Evolutionary conservation across 2,797 vertebrate genomes (phyloP).

Genomic region (Trachurus trachurus): DNA sequence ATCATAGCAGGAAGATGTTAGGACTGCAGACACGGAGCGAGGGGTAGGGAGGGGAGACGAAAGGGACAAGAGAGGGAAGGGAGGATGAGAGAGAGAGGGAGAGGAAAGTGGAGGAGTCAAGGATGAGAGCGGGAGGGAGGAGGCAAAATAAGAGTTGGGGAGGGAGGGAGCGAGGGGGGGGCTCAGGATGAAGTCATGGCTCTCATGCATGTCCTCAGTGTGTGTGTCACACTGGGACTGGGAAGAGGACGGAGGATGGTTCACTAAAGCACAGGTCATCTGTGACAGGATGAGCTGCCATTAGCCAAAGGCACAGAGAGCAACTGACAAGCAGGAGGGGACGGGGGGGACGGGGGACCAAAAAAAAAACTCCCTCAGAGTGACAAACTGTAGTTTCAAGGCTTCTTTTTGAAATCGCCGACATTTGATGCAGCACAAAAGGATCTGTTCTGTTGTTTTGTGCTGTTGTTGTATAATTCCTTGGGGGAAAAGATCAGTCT

Average conservation of each 20-base stretch:
- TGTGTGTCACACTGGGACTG: slow-evolving; percentile 77
- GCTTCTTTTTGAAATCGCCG: slow-evolving; percentile 56
- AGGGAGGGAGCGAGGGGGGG: slow-evolving; percentile 15
- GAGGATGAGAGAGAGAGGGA: slow-evolving; percentile 11
- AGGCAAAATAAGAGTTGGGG: slow-evolving; percentile 15
- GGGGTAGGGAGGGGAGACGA: slow-evolving; percentile 31
- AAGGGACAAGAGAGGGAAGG: slow-evolving; percentile 47
- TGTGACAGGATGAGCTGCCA: slow-evolving; percentile 67
- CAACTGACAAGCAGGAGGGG: slow-evolving; percentile 22
- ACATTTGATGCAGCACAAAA: slow-evolving; percentile 50
- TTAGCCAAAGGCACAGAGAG: slow-evolving; percentile 59
- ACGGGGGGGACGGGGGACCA: too few species aligned
- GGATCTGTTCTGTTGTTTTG: slow-evolving; percentile 61
- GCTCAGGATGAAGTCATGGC: slow-evolving; percentile 59
- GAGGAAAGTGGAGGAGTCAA: slow-evolving; percentile 11
- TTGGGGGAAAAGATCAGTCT: slow-evolving; percentile 70
- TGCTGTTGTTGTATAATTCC: slow-evolving; percentile 61
- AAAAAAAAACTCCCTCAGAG: slow-evolving; percentile 30
- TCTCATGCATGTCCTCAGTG: slow-evolving; percentile 67
- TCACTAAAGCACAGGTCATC: slow-evolving; percentile 68
- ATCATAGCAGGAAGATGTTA: slow-evolving; percentile 77
- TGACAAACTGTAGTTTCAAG: slow-evolving; percentile 61
- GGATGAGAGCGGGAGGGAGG: slow-evolving; percentile 16
- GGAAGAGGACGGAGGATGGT: slow-evolving; percentile 54
- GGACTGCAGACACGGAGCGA: slow-evolving; percentile 57